Conservation (phyloP, 2,797 vertebrate species). For the Danio jaintianensis region DNA sequence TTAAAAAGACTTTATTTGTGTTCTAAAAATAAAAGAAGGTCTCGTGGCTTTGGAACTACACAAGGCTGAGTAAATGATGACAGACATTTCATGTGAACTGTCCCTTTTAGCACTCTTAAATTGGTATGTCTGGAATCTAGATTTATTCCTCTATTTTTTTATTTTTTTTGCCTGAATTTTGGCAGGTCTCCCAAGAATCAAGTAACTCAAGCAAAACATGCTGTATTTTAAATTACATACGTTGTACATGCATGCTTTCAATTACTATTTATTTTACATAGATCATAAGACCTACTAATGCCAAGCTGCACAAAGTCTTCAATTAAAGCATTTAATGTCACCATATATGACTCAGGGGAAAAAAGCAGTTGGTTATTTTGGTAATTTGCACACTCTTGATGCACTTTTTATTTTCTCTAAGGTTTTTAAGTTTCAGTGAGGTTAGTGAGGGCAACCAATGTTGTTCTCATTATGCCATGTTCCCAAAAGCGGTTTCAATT, state of each 20-base stretch:
- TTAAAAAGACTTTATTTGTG: not conserved
- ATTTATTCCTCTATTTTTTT: not conserved
- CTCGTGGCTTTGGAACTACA: not conserved
- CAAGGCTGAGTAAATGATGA: not conserved
- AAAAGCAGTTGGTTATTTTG: too few species aligned
- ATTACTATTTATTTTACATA: not conserved
- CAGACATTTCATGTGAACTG: not conserved
- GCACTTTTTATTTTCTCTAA: too few species aligned
- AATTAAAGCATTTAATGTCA: too few species aligned
- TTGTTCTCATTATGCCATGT: not conserved
- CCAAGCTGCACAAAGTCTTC: too few species aligned
- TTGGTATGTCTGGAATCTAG: not conserved
- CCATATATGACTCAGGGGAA: too few species aligned
- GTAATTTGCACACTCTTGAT: too few species aligned
- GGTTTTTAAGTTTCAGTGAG: too few species aligned
- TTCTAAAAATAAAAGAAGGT: too few species aligned
- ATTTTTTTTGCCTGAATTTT: not conserved
- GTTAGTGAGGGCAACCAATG: not conserved
- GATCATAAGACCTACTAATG: not conserved
- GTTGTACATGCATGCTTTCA: not conserved
- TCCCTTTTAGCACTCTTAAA: not conserved
- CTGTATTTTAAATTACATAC: not conserved
- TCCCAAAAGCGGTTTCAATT: not conserved
- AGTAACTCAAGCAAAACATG: slow-evolving; percentile 1
- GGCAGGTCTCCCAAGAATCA: not conserved